Base-by-base conservation (phyloP, 2,888 invertebrate genomes). In the Linhomoeus sp. region DNA sequence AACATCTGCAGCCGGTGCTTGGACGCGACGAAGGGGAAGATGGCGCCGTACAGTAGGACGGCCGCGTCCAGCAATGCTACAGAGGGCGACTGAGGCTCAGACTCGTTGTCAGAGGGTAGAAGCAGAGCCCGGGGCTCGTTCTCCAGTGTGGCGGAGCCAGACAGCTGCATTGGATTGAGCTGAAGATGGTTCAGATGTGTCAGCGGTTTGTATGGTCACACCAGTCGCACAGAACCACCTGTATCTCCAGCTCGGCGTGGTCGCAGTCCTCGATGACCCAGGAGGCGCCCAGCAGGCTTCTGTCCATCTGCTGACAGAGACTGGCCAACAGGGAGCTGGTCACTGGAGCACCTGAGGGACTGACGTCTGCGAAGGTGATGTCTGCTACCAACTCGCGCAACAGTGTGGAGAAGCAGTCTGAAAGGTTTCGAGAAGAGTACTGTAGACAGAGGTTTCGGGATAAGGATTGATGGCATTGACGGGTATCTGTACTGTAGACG, bases 1-100 rank as follows among this genome's bases (percentile, higher is more conserved):
- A 97, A 70, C 81, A 99, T 88, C 72, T 97, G 94, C 47, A 90
- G 75, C 60, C 90, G 77, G 68, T 97, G 94, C 63, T 94, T 97
- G 60, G 83, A 81, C 26, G 88, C 84, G 17, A 94, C 87, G 51
- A 82, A 76, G 0, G 88, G 83, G 67, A 94, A 97, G 51, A 41
- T 24, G 57, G 80, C 77, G 23, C 92, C 94, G 70, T 88, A 97
- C 2, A 94, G 72, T 19, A 77, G 72, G 0, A 94, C 86, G 1
- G 94, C 84, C 60, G 83, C 78, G 68, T 97, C 94, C 53, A 97
- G 86, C 22, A 94, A 90, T 14, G 88, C 85, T 9, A 92, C 88
- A 2, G 92, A 37, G 5, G 37, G 17, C 37, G 19, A 5, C 3
- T 12, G 3, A 5, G 17, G 37, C 19, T 37, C 17, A 3, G n/a